Evolutionary conservation across 2,888 invertebrate species (phyloP), one percentile per base, ranked within the genome.

Genomic region (Chironomus tentans): DNA sequence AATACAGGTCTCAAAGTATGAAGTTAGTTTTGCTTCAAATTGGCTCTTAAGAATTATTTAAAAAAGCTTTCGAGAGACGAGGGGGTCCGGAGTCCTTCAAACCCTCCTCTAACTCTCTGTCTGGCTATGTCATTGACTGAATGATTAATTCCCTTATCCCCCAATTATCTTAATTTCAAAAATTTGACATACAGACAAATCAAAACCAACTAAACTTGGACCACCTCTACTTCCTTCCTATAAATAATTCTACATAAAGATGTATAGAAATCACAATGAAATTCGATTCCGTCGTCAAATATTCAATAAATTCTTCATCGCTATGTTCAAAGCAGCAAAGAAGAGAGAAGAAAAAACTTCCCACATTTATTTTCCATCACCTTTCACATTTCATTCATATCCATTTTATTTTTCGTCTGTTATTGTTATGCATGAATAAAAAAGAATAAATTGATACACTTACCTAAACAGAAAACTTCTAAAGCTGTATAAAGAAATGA

Each of bases 391-490:
- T 10, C 7, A 38, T 38, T 38, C 38, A 38, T 10, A 38, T 38
- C 38, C 38, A 38, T 10, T 38, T 38, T 10, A 28, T 28, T 28
- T 28, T 28, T 28, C 28, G 5, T 28, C 56, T 7, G n/a, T 56
- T 38, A 38, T 38, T 38, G 38, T 38, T 38, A 38, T 38, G 38
- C 10, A 38, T 38, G 10, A 38, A 38, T 38, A 38, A 38, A 10
- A n/a, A 38, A 10, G 38, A 22, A 65, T 4, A 65, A 65, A 65
- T 65, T 12, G 22, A 65, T 38, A 38, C 18, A 56, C 50, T 76
- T 47, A 76, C 76, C 76, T 56, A 76, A 69, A 18, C 68, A 69
- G 15, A 76, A 76, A 38, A 76, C 68, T 47, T 76, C 76, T 10
- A 76, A 22, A 7, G 69, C 76, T 56, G 76, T 76, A 13, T 48